These are phyloP conservation scores for Exocentrus adspersus DNA, from an alignment of 2,888 invertebrate species.

Conservation along the genomic window DNA sequence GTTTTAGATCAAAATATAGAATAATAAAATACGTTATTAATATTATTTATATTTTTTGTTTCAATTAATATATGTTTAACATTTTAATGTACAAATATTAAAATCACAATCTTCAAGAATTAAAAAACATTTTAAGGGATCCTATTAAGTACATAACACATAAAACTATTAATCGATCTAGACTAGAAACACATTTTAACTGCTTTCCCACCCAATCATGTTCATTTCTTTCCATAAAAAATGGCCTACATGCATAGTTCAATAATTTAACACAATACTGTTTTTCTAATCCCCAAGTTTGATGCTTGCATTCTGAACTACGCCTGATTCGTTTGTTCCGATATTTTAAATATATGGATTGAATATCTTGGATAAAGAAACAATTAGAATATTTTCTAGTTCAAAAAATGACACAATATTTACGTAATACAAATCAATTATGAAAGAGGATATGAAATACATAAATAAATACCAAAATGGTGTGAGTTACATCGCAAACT, in stretches of 20 bases:
- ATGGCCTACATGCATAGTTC: too few relatives aligned
- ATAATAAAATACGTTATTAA: background rate
- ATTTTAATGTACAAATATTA: slow-evolving; percentile 32
- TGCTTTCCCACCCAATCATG: too few relatives aligned
- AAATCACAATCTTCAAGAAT: slow-evolving; percentile 32
- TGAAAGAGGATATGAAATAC: background rate
- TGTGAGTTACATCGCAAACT: slow-evolving; percentile 20
- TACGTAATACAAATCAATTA: slow-evolving; percentile 9
- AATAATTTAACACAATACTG: too few relatives aligned
- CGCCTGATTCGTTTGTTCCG: too few relatives aligned
- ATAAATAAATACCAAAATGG: slow-evolving; percentile 1
- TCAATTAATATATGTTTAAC: slow-evolving; percentile 31
- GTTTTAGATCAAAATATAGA: too few relatives aligned
- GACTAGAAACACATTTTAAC: background rate
- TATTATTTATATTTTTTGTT: slow-evolving; percentile 19
- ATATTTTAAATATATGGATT: too few relatives aligned
- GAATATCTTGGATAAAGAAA: too few relatives aligned
- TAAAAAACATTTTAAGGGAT: slow-evolving; percentile 14
- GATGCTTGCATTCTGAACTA: too few relatives aligned
- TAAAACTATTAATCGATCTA: background rate
- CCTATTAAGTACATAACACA: slow-evolving; percentile 19
- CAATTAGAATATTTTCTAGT: background rate
- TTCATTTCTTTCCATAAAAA: too few relatives aligned
- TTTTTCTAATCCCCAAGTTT: too few relatives aligned
- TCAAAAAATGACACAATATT: background rate